Evolutionary conservation across 2,888 invertebrate genomes (phyloP), one percentile per base, ranked within the genome.

Genomic region (Drosophila borborema): DNA sequence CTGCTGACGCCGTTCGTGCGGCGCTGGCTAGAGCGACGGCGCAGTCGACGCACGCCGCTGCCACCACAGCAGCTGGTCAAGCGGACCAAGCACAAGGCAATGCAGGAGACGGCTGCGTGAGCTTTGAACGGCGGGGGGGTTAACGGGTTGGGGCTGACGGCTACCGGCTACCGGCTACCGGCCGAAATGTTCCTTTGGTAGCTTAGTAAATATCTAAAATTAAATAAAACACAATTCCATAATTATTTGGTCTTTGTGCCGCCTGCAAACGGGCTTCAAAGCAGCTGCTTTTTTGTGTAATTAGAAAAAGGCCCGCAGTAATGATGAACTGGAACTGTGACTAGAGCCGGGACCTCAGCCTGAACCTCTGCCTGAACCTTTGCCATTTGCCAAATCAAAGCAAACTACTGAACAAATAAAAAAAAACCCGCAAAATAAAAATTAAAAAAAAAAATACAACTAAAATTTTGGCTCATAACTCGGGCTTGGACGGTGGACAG

Each of bases 1-100:
- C 92, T 97, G 0, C 90, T 97, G n/a, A 96, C 97, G 0, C 96
- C 97, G 0, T 95, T 96, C 83, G 92, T 97, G 1, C 94, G 96
- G 55, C 94, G 94, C 81, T 93, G 96, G 63, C 92, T 93, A 89
- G 83, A 89, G 54, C 75, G 78, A 6, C 81, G 82, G 49, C 80
- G 75, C 14, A 71, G 72, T 36, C 77, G 68, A 3, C 58, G 69
- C 38, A 75, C 70, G 1, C 62, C 74, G 23, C 61, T 76, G 16
- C 87, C 85, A 3, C 36, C 43, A 20, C n/a, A 5, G 49, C 46
- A 77, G 36, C 31, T 41, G 41, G 23, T 10, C 12, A 59, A 77
- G 28, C 48, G 45, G 40, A 14, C 23, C 16, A 54, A 65, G 46
- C 54, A 48, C 55, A 23, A 68, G 56, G 61, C 58, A 8, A 63